Evolutionary conservation across 2,888 invertebrate species (phyloP).

Genomic region (Sialis lutaria): DNA sequence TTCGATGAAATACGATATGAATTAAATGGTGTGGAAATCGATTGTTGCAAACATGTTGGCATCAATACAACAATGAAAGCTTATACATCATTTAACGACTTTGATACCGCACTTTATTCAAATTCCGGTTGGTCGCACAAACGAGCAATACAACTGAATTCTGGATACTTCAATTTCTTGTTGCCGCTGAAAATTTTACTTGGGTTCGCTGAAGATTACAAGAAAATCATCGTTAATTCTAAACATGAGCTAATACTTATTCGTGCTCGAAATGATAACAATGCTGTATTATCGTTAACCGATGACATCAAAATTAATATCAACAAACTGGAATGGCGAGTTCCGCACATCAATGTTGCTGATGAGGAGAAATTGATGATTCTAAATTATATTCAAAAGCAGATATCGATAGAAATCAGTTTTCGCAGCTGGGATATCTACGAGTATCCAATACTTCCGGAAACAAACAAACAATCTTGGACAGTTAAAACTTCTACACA

Average conservation of each 20-base stretch:
- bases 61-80: background rate
- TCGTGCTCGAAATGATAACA: background rate
- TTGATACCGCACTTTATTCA: background rate
- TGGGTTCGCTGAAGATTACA: background rate
- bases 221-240: background rate
- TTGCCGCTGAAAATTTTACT: background rate
- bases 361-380: background rate
- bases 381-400: background rate
- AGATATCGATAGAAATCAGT: background rate
- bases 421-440: background rate
- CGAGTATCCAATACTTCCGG: background rate
- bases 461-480: background rate
- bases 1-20: no score
- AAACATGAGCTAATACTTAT: background rate
- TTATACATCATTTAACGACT: background rate
- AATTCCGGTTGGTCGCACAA: background rate
- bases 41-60: background rate
- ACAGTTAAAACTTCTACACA: background rate
- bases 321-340: background rate
- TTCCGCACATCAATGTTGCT: background rate
- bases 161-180: background rate
- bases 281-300: background rate
- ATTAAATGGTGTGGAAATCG: no score
- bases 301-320: background rate
- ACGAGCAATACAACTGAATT: background rate